Conservation (phyloP, 35 echinoderm and acorn worm genomes). For the Heliocidaris erythrogramma region DNA sequence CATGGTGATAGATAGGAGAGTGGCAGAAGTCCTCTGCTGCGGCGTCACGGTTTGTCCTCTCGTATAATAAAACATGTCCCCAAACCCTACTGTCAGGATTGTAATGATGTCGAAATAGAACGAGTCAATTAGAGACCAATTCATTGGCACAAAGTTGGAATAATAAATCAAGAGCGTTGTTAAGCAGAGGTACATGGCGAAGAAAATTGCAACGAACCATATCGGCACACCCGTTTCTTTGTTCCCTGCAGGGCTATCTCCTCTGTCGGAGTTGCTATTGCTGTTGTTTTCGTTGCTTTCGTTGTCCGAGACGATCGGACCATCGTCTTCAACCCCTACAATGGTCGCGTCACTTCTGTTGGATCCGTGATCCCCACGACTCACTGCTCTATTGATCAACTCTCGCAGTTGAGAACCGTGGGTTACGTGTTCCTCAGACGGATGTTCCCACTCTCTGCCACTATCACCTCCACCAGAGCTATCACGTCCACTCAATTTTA, state of each 20-base stretch:
- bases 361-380: neutral
- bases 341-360: neutral
- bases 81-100: slow-evolving; percentile 74
- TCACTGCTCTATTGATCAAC: neutral
- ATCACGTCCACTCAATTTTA: neutral
- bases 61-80: slow-evolving; percentile 53
- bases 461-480: neutral
- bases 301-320: neutral
- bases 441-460: neutral
- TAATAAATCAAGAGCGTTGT: slow-evolving; percentile 24
- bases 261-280: neutral
- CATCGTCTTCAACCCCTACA: neutral
- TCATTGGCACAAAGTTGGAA: neutral
- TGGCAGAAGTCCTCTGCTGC: slow-evolving; percentile 18
- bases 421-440: neutral
- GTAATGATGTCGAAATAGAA: slow-evolving; percentile 82
- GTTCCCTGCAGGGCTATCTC: neutral
- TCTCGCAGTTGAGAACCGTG: neutral
- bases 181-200: neutral
- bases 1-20: slow-evolving; percentile 14
- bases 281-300: neutral
- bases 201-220: slow-evolving; percentile 14
- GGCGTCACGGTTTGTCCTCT: neutral
- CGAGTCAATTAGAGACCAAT: slow-evolving; percentile 60
- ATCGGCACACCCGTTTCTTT: neutral